Evolutionary conservation across 2,113 vertebrate genomes (phyloP).

Genomic region (Pseudopipra pipra): DNA sequence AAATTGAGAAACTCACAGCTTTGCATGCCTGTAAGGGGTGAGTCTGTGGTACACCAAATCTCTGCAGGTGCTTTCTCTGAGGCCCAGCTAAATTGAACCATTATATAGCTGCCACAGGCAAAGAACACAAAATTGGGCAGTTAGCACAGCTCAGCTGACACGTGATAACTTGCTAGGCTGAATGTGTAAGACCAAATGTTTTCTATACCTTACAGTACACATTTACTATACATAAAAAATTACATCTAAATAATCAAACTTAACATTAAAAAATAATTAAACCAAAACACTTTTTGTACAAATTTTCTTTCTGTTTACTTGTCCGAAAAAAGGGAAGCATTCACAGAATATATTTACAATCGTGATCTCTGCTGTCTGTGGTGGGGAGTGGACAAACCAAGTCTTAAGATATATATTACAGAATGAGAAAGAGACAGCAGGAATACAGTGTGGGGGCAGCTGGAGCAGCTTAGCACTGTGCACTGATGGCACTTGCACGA

Average conservation of each 20-base stretch:
- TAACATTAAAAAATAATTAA: not conserved
- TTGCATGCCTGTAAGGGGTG: not conserved
- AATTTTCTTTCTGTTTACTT: not conserved
- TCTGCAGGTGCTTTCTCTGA: slow-evolving; percentile 61
- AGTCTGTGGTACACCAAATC: not conserved
- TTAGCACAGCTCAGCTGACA: slow-evolving; percentile 41
- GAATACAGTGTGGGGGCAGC: not conserved
- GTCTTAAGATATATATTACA: not conserved
- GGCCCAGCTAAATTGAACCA: slow-evolving; percentile 46
- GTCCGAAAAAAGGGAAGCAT: not conserved
- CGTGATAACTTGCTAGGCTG: slow-evolving; percentile 37
- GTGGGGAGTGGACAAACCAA: not conserved
- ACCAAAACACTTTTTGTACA: not conserved
- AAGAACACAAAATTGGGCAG: slow-evolving; percentile 56
- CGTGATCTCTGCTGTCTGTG: not conserved
- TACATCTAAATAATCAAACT: not conserved
- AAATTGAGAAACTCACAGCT: not conserved
- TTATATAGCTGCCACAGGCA: slow-evolving; percentile 48
- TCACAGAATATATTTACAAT: not conserved
- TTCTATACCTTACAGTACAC: not conserved
- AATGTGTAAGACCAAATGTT: not conserved
- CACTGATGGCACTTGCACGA: not conserved
- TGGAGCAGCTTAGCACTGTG: not conserved
- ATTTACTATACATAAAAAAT: not conserved
- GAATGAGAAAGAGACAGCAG: not conserved